These are phyloP conservation scores for Chloropsis cyanopogon DNA, from an alignment of 2,113 vertebrate genomes.

Conservation along the genomic window DNA sequence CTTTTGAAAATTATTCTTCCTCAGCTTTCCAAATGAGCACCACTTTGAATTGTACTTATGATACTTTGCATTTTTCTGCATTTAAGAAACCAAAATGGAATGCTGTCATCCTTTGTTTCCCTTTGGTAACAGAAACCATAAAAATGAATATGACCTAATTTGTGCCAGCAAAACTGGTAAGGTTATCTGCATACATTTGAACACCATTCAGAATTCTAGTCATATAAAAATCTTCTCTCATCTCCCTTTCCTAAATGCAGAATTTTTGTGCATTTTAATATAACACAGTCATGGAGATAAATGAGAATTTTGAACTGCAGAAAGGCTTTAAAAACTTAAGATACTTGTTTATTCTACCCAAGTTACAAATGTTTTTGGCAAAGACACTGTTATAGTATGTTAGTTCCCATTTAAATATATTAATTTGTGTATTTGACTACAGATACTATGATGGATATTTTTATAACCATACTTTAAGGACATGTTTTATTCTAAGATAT, in stretches of 20 bases:
- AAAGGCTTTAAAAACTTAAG: background rate
- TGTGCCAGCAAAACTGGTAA: background rate
- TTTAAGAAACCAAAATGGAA: background rate
- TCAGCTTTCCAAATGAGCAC: background rate
- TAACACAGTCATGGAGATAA: background rate
- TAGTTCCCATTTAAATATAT: background rate
- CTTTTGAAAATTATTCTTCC: background rate
- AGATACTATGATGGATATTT: background rate
- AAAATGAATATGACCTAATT: constrained; percentile 1
- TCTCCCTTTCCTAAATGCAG: background rate
- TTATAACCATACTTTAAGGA: background rate
- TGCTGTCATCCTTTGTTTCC: background rate
- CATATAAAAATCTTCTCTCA: background rate
- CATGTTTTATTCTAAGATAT: background rate
- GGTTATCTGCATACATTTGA: background rate
- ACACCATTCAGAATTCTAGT: background rate
- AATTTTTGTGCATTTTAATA: background rate
- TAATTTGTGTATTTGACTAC: constrained; percentile 1
- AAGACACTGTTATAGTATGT: background rate
- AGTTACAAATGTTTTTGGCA: background rate
- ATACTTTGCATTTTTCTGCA: background rate
- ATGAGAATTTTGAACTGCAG: background rate
- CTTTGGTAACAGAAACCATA: background rate
- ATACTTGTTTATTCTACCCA: constrained; percentile 11
- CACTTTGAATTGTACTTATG: background rate